phyloP scores from a whole-genome alignment of 2,888 invertebrate species.

The Latheticus oryzae region DNA sequence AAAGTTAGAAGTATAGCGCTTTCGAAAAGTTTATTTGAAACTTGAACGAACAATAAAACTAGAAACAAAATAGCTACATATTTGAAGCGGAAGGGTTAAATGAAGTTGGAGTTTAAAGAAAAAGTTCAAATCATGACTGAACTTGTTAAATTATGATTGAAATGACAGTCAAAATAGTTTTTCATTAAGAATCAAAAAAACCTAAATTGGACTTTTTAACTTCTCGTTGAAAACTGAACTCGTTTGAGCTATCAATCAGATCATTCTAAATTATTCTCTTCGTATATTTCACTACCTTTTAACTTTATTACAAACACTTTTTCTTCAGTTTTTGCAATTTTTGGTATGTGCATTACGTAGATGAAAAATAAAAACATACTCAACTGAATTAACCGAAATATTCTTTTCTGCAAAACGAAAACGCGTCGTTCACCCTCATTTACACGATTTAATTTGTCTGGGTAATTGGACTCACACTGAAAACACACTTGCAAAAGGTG shows the following conservation, averaged over 20 bases:
- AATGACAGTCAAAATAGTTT: slow-evolving; percentile 15
- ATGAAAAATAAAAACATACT: slow-evolving; percentile 15
- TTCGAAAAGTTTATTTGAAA: slow-evolving; percentile 35
- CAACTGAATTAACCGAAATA: slow-evolving; percentile 18
- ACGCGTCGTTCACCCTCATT: slow-evolving; percentile 8
- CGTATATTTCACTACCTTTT: slow-evolving; percentile 25
- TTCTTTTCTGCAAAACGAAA: slow-evolving; percentile 9
- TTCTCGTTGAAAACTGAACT: slow-evolving; percentile 13
- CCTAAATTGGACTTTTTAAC: slow-evolving; percentile 15
- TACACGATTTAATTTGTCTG: slow-evolving; percentile 22
- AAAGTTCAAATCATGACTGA: slow-evolving; percentile 23
- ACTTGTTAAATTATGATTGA: slow-evolving; percentile 28
- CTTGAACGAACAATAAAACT: slow-evolving; percentile 37
- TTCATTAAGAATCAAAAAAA: not conserved
- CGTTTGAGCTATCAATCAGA: slow-evolving; percentile 28
- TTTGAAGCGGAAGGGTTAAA: slow-evolving; percentile 27
- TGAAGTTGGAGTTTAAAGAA: slow-evolving; percentile 14
- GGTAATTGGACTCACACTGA: slow-evolving; percentile 14
- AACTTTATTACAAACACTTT: slow-evolving; percentile 16
- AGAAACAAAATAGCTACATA: slow-evolving; percentile 30
- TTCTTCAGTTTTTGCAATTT: not conserved
- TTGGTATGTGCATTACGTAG: slow-evolving; percentile 8
- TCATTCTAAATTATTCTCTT: slow-evolving; percentile 15
- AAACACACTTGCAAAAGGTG: slow-evolving; percentile 26
- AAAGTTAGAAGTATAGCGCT: slow-evolving; percentile 21